Base-by-base conservation (phyloP, 2,888 invertebrate genomes). In the Carabus problematicus region DNA sequence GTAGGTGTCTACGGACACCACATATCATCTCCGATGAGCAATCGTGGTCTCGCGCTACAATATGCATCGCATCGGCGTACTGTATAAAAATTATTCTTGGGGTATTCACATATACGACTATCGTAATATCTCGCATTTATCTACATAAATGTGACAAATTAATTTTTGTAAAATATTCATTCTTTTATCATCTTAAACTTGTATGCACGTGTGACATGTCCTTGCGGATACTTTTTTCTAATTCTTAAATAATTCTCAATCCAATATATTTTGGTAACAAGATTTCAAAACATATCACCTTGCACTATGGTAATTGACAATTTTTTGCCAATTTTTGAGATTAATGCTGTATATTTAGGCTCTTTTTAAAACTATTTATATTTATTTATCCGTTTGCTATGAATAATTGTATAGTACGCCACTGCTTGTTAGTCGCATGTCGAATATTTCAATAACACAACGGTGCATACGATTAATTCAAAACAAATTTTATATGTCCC, bases 1-100 rank as follows among this genome's bases (percentile, higher is more conserved):
- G 66, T 66, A 66, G 66, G 66, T 66, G 66, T 66, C 59, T 66
- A 29, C 45, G 14, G 14, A 16, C 45, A 56, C 64, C 47, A 47
- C 62, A 14, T 47, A 39, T 62, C 62, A 43, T 61, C 19, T 47
- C 39, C 40, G 43, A 62, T 14, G 40, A 62, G 52, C 62, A 47
- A 18, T 19, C 54, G 55, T 19, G 29, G 3, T 29, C 29, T 29
- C 29, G 29, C 29, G 6, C 45, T 45, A 56, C 56, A 29, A 18
- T 55, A 18, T n/a, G 55, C 19, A 9, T 9, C 55, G 56, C 56
- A 56, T 56, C 12, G 9, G 39, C 40, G 56, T 56, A 40, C 12
- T 29, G 8, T 8, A 12, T 16, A 11, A 2, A 29, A 29, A 29
- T n/a, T 29, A 29, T 29, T 29, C 6, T 6, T 29, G 29, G 29